Evolutionary conservation across 30 jellyfish, hydroid and myxozoan species (phyloP).

Genomic region (Aurelia coerulea): DNA sequence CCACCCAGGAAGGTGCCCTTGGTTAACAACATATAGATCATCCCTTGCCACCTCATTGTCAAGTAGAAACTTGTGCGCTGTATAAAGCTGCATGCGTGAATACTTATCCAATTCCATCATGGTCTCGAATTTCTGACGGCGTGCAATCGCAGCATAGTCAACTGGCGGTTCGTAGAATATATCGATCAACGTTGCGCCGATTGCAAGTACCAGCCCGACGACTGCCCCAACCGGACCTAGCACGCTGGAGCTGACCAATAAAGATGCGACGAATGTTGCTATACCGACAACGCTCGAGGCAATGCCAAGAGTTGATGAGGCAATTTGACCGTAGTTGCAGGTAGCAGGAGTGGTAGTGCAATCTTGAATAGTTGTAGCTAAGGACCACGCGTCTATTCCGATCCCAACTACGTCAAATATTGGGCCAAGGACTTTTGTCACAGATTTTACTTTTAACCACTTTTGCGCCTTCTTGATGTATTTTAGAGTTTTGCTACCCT

Average conservation of each 20-base stretch:
- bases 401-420: constrained; percentile 23
- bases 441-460: constrained; percentile 33
- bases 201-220: constrained; percentile 33
- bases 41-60: constrained; percentile 19
- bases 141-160: constrained; percentile 13
- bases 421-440: constrained; percentile 36
- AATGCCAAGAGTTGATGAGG: constrained; percentile 40
- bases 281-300: constrained; percentile 42
- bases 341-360: constrained; percentile 25
- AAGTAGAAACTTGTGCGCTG: background rate
- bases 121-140: background rate
- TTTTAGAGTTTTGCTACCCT: background rate
- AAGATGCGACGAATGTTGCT: constrained; percentile 25
- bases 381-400: constrained; percentile 40
- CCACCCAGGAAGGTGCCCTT: constrained; percentile 30
- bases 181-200: constrained; percentile 46
- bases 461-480: constrained; percentile 28
- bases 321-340: constrained; percentile 31
- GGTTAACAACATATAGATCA: constrained; percentile 41
- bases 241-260: background rate
- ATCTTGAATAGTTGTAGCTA: constrained; percentile 12
- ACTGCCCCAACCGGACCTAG: constrained; percentile 32
- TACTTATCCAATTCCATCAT: constrained; percentile 35
- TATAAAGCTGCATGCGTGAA: constrained; percentile 22
- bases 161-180: constrained; percentile 29